Conservation (phyloP, 2,797 vertebrate genomes). For the Kryptolebias ocellatus region DNA sequence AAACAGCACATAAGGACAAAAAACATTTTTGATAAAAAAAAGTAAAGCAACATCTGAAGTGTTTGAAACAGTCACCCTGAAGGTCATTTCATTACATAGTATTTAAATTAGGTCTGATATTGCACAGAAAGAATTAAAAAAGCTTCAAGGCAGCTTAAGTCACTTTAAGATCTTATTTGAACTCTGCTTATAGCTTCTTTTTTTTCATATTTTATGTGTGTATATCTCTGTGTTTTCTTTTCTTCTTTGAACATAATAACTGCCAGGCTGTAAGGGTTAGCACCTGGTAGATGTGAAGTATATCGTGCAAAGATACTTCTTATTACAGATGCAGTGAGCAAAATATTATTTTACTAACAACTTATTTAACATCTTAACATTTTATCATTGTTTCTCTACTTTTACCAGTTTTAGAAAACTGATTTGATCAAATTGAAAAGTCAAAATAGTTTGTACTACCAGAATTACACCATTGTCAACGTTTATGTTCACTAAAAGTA, state of each 20-base stretch:
- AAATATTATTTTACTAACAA: not conserved
- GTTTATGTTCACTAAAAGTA: not conserved
- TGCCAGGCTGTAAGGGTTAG: conserved; percentile 7
- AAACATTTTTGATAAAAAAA: not conserved
- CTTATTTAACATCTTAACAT: not conserved
- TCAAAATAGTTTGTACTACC: no score
- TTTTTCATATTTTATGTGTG: not conserved
- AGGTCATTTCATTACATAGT: no score
- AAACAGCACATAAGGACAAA: not conserved
- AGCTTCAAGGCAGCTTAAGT: conserved; percentile 2
- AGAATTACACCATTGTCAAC: not conserved
- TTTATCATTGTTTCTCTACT: not conserved
- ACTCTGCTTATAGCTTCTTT: not conserved
- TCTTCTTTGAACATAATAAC: not conserved
- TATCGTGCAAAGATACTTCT: conserved; percentile 15
- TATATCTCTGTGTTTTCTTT: not conserved
- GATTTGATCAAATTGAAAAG: not conserved
- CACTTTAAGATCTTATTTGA: not conserved
- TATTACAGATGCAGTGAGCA: not conserved
- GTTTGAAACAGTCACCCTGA: no score
- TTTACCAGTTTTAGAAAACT: no score
- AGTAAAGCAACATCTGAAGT: no score
- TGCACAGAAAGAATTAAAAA: not conserved
- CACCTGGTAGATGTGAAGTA: conserved; percentile 17
- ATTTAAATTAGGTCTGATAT: not conserved